These are phyloP conservation scores for Helarctos malayanus DNA, from an alignment of 2,797 vertebrate genomes.

Conservation along the genomic window DNA sequence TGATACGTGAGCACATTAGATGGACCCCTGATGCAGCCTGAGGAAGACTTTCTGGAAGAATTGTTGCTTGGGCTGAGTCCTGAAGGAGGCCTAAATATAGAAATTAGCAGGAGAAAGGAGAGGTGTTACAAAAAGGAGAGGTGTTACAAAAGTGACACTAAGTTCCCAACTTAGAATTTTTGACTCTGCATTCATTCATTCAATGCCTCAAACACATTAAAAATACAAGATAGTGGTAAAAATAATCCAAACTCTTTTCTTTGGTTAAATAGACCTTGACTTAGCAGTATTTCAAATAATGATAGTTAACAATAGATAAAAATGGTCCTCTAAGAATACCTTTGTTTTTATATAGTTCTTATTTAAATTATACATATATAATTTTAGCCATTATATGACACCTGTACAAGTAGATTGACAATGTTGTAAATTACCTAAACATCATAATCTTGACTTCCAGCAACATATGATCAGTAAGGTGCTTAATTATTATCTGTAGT, in stretches of 20 bases:
- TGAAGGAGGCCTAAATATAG: background rate
- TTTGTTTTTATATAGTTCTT: slow-evolving; percentile 6
- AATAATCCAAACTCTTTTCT: background rate
- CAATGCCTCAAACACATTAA: slow-evolving; percentile 31
- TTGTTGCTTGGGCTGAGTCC: background rate
- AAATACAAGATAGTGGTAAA: slow-evolving; percentile 28
- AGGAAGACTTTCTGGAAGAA: slow-evolving; percentile 36
- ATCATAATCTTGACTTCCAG: background rate
- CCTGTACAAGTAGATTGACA: background rate
- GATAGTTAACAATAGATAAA: slow-evolving; percentile 20
- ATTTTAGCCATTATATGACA: background rate
- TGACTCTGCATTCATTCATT: background rate
- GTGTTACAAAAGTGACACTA: background rate
- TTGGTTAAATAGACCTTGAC: slow-evolving; percentile 33
- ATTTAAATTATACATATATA: background rate
- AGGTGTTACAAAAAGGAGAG: background rate
- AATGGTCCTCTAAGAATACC: slow-evolving; percentile 7
- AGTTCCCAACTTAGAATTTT: slow-evolving; percentile 21
- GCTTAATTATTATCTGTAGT: slow-evolving; percentile 32
- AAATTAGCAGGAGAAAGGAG: slow-evolving; percentile 10
- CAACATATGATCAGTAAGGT: background rate
- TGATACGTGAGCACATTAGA: background rate
- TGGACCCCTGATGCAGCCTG: background rate
- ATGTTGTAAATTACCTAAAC: background rate
- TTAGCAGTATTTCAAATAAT: slow-evolving; percentile 13